Evolutionary conservation across 2,113 vertebrate species (phyloP), one percentile per base, ranked within the genome.

Genomic region (Larimichthys crocea): DNA sequence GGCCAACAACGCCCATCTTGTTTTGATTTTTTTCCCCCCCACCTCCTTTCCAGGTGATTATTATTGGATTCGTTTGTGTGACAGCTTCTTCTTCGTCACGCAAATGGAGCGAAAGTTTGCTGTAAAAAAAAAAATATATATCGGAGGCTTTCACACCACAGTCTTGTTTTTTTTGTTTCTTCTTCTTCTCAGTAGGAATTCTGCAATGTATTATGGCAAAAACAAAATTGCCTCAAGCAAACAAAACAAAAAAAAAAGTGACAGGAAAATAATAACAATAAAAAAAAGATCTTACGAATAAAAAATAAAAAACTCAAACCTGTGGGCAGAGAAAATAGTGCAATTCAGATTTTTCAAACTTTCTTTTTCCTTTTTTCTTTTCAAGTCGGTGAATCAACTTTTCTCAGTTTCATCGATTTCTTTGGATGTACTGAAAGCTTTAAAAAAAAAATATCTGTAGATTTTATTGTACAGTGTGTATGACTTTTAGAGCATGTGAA

Each of bases 401-500:
- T 65, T 73, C 84, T 64, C 17, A 62, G 57, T 83, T 79, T 85
- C 50, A 50, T 73, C 20, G 20, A 86, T 93, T 86, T 64, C 59
- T 93, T 92, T 83, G 86, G 90, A 92, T 93, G 91, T 94, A 91
- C 91, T 86, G 84, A 92, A 89, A 94, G 93, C 93, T 95, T 95
- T 94, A 93, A 93, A 88, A 40, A 26, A 26, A 26, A 85, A 86
- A 92, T 74, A 94, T 88, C 75, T 95, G 94, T 94, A 94, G 90
- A 95, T 94, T 92, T 90, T 90, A 92, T 79, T 95, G 95, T 95
- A 94, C 92, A 95, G 88, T 88, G 93, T 94, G 92, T 94, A 89
- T 93, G 93, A 93, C 80, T 92, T 94, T 93, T 94, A 89, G 92
- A 94, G 95, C 95, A 96, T 96, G 95, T 94, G 76, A 92, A 89